A percentile compares a stretch with the other conserved stretches of the same genome.
Evolutionary conservation across 2,888 invertebrate genomes (phyloP).

Genomic region (Elmis aenea): DNA sequence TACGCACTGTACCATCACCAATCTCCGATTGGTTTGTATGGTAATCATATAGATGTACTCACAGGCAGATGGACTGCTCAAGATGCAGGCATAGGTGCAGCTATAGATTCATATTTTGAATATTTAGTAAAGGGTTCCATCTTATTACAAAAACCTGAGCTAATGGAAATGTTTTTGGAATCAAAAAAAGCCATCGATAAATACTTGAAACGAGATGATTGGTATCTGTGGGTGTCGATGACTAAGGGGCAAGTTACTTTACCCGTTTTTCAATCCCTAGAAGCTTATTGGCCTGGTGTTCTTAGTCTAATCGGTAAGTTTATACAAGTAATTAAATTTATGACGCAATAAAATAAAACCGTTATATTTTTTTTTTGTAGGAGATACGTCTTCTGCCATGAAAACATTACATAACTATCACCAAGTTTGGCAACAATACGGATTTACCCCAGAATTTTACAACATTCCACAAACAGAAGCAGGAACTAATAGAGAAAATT

Average conservation of each 20-base stretch:
- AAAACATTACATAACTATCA: slow-evolving; percentile 94
- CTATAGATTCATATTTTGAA: slow-evolving; percentile 97
- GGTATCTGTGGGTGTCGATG: slow-evolving; percentile 99
- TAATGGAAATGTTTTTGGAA: slow-evolving; percentile 87
- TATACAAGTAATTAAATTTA: slow-evolving; percentile 1
- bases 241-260: slow-evolving; percentile 89
- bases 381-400: slow-evolving; percentile 87
- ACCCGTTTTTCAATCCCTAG: slow-evolving; percentile 97
- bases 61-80: slow-evolving; percentile 96
- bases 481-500: slow-evolving; percentile 78
- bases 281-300: slow-evolving; percentile 98
- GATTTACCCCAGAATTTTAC: slow-evolving; percentile 97
- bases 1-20: slow-evolving; percentile 81
- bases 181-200: slow-evolving; percentile 73
- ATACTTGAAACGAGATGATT: slow-evolving; percentile 88
- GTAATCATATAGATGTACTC: slow-evolving; percentile 95
- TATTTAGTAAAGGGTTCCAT: slow-evolving; percentile 96
- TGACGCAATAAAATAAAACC: too few relatives aligned
- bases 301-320: slow-evolving; percentile 69
- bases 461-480: slow-evolving; percentile 88
- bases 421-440: slow-evolving; percentile 95
- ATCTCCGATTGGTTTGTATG: slow-evolving; percentile 84
- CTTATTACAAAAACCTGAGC: slow-evolving; percentile 81
- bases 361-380: too few relatives aligned
- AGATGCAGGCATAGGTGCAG: slow-evolving; percentile 69